Base-by-base conservation (phyloP, 2,797 vertebrate genomes). In the Silurus lanzhouensis region DNA sequence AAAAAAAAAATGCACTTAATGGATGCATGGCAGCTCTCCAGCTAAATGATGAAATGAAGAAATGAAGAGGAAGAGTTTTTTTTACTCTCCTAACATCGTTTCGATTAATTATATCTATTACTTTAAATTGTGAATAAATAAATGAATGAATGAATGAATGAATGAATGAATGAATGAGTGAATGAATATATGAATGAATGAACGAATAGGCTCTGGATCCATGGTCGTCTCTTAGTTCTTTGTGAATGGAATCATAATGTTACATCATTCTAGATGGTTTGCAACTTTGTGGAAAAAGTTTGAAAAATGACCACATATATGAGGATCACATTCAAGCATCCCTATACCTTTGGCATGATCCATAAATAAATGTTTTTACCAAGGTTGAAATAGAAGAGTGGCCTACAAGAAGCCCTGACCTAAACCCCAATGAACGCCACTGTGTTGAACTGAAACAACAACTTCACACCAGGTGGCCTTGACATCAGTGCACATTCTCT, bases 301-400 rank as follows among this genome's bases (percentile, higher is more conserved):
- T 71, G 38, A 46, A 4, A 9, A 71, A 22, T 8, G 19, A 38
- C 38, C 44, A 2, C 3, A 46, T 17, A n/a, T 72, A 46, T 46
- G 38, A 4, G 31, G 19, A 31, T 71, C 17, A 13, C 38, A 20
- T 19, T 20, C 15, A 68, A 7, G 25, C 27, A 17, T 31, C 27
- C 15, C 7, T 44, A 71, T 71, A 48, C 15, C 19, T 68, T 20
- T 70, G 68, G n/a, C n/a, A 5, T 31, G 7, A 70, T 70, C 67
- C 31, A 70, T 70, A 17, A 20, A 74, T 5, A 74, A 22, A 74
- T 74, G n/a, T 44, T 74, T 74, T 74, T 74, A 48, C 71, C 71
- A 74, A 52, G 22, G 44, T n/a, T 52, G 5, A 14, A 48, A 22
- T 74, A 22, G 12, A n/a, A 25, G 22, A 52, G 67, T 38, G 7